Evolutionary conservation across 2,888 invertebrate species (phyloP).

Genomic region (Peribatodes rhomboidaria): DNA sequence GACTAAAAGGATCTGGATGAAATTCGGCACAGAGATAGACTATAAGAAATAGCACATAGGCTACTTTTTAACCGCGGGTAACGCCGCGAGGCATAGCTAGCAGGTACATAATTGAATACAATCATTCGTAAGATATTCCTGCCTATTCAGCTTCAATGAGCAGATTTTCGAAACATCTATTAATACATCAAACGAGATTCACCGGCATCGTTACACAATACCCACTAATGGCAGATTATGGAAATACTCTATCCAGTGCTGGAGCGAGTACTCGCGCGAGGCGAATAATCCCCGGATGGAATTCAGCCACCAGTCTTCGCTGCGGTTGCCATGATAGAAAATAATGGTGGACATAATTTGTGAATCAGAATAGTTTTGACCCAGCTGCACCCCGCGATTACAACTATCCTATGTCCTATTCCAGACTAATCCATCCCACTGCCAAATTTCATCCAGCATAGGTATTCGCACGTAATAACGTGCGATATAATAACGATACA

Average conservation of each 20-base stretch:
- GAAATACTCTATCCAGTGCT: conserved; percentile 43
- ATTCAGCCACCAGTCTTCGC: conserved; percentile 35
- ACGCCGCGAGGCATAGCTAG: no score
- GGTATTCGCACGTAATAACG: no score
- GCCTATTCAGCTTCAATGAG: conserved; percentile 2
- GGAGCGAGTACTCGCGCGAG: conserved; percentile 26
- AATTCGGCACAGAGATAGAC: no score
- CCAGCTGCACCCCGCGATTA: no score
- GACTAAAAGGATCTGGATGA: no score
- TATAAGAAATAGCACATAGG: no score
- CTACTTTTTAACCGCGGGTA: no score
- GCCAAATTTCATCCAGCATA: no score
- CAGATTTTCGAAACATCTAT: conserved; percentile 17
- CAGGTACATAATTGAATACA: background rate
- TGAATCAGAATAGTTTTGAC: background rate
- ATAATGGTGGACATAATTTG: background rate
- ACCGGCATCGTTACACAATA: conserved; percentile 26
- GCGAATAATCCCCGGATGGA: conserved; percentile 41
- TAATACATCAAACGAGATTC: conserved; percentile 30
- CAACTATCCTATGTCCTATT: no score
- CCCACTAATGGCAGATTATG: conserved; percentile 44
- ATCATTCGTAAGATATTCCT: conserved; percentile 18
- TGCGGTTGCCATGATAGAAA: conserved; percentile 4
- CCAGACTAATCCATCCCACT: no score
- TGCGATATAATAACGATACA: no score